Evolutionary conservation across 1,140 invertebrate species (phyloP).

Genomic region (Geopemphigus sp.): DNA sequence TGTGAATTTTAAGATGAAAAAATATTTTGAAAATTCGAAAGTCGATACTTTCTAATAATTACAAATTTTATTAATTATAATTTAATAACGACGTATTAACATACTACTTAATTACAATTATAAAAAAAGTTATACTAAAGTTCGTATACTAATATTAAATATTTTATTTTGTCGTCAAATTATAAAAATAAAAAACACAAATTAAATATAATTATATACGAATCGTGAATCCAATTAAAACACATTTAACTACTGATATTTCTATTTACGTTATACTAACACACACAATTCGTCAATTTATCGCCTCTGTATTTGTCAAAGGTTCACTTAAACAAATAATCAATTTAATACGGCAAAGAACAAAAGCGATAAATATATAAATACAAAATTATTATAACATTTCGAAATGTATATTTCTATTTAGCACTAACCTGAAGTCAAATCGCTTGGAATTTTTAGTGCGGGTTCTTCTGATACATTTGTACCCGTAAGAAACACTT

Average conservation of each 20-base stretch:
- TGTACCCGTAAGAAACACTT: conserved; percentile 17
- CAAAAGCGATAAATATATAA: background rate
- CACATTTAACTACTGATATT: background rate
- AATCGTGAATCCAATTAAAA: no score
- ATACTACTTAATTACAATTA: no score
- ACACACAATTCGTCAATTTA: background rate
- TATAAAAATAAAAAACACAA: no score
- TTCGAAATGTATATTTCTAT: background rate
- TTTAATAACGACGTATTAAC: no score
- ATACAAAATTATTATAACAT: background rate
- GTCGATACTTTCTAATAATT: no score
- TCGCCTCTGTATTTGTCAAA: background rate
- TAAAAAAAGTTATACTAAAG: no score
- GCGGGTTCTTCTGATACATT: conserved; percentile 21
- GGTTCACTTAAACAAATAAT: background rate
- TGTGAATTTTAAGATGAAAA: no score
- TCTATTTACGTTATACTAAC: background rate
- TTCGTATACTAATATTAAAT: no score
- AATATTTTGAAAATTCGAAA: no score
- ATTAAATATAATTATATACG: no score
- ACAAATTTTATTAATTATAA: no score
- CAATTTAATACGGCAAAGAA: background rate
- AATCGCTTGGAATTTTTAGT: background rate
- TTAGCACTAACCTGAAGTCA: conserved; percentile 19
- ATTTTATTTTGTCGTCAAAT: no score